These are phyloP conservation scores for Notodonta ziczac DNA, from an alignment of 2,888 invertebrate species.

Conservation along the genomic window DNA sequence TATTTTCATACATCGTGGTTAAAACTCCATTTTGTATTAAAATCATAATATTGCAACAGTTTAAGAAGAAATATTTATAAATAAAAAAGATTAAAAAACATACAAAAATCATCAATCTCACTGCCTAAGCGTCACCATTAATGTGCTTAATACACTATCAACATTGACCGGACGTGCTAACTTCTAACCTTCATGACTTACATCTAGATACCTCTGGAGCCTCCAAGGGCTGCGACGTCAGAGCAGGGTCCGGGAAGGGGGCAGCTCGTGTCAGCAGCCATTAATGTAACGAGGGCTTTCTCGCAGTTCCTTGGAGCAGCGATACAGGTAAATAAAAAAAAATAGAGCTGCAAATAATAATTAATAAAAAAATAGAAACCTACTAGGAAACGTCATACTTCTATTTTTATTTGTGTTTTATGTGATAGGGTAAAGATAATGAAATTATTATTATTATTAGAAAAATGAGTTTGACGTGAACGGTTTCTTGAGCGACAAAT, in stretches of 20 bases:
- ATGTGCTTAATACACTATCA: conserved; percentile 13
- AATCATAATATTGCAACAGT: too few relatives aligned
- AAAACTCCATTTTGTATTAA: too few relatives aligned
- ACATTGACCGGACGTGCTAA: conserved; percentile 6
- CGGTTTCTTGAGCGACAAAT: too few relatives aligned
- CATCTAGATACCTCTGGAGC: conserved; percentile 77
- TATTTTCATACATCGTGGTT: too few relatives aligned
- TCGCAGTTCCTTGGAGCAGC: conserved; percentile 91
- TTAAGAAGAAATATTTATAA: too few relatives aligned
- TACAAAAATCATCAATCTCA: conserved; percentile 17
- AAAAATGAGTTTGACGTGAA: conserved; percentile 1
- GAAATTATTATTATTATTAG: too few relatives aligned
- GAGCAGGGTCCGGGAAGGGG: conserved; percentile 71
- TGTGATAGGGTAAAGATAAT: too few relatives aligned
- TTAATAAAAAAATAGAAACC: too few relatives aligned
- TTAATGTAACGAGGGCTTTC: conserved; percentile 91
- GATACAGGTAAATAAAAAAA: conserved; percentile 86
- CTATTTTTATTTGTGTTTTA: too few relatives aligned
- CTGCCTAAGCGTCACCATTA: conserved; percentile 38
- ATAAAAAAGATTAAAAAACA: background rate
- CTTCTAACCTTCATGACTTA: conserved; percentile 26
- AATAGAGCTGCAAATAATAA: background rate
- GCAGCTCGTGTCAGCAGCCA: conserved; percentile 88
- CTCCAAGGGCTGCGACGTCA: conserved; percentile 69
- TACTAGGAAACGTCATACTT: too few relatives aligned